phyloP scores from a whole-genome alignment of 2,113 vertebrate genomes.

The Sialia sialis region DNA sequence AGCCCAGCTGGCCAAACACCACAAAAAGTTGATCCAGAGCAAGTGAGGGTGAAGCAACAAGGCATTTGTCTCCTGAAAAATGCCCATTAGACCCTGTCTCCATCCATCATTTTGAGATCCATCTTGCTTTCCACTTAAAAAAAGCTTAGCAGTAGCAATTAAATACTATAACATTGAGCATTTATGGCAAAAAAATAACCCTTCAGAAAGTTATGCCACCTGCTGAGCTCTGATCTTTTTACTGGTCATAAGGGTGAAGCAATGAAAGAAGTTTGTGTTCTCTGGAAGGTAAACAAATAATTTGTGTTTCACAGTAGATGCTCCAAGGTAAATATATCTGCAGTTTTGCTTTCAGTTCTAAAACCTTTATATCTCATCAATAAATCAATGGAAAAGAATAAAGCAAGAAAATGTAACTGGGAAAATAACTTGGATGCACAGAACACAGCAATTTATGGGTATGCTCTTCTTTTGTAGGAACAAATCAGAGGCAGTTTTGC shows the following conservation, averaged over 20 bases:
- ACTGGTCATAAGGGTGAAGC: neutral
- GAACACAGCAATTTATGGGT: neutral
- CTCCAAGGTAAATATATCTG: neutral
- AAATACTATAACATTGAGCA: neutral
- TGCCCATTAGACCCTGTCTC: neutral
- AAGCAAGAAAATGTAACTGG: neutral
- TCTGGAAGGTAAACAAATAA: neutral
- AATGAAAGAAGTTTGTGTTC: neutral
- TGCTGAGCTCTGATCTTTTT: neutral
- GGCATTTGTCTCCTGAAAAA: neutral
- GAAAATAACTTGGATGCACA: neutral
- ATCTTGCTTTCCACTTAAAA: neutral
- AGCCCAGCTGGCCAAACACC: conserved; percentile 26
- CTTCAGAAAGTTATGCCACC: neutral
- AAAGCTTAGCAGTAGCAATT: conserved; percentile 6
- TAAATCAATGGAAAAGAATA: neutral
- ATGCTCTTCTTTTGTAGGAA: neutral
- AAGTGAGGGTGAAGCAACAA: neutral
- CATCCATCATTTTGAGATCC: conserved; percentile 9
- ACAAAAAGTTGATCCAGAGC: neutral
- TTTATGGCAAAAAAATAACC: neutral
- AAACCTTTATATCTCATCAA: neutral
- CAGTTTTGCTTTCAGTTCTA: neutral
- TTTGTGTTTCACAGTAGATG: neutral
- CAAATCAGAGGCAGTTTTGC: neutral